Percentiles rank a stretch among this genome's conserved stretches.
These are phyloP conservation scores for Urocyon cinereoargenteus DNA, from an alignment of 2,797 vertebrate species.

Conservation along the genomic window DNA sequence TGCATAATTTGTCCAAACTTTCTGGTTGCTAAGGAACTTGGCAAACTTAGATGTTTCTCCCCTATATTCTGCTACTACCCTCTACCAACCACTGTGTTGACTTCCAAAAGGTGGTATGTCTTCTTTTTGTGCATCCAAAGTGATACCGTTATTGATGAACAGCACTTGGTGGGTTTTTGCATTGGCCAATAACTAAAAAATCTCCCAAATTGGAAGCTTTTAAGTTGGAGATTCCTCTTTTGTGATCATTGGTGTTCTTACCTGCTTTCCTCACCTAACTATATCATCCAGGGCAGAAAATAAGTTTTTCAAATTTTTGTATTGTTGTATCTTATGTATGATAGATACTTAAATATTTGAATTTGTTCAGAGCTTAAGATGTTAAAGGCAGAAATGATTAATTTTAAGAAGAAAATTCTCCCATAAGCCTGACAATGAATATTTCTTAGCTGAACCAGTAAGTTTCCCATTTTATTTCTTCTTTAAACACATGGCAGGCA, in stretches of 20 bases:
- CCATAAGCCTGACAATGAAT: not conserved
- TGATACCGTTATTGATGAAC: not conserved
- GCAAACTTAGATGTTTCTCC: not conserved
- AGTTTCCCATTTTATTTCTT: conserved; percentile 31
- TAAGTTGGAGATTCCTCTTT: conserved; percentile 10
- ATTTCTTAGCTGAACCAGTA: not conserved
- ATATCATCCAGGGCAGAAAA: not conserved
- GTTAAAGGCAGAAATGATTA: not conserved
- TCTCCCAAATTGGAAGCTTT: not conserved
- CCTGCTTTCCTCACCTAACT: not conserved
- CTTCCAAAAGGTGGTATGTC: not conserved
- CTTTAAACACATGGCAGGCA: conserved; percentile 13
- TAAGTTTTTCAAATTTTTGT: not conserved
- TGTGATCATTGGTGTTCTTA: not conserved
- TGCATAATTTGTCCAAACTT: not conserved
- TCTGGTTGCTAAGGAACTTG: not conserved
- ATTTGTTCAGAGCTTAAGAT: conserved; percentile 16
- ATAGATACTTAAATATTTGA: not conserved
- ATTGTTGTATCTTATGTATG: not conserved
- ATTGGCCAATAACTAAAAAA: not conserved
- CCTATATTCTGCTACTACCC: not conserved
- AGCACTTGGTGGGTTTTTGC: not conserved
- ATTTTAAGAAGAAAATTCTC: not conserved
- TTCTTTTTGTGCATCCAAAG: not conserved
- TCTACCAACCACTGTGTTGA: not conserved